Conservation (phyloP, 2,113 vertebrate species). For the Cyphomyrus discorhynchus region DNA sequence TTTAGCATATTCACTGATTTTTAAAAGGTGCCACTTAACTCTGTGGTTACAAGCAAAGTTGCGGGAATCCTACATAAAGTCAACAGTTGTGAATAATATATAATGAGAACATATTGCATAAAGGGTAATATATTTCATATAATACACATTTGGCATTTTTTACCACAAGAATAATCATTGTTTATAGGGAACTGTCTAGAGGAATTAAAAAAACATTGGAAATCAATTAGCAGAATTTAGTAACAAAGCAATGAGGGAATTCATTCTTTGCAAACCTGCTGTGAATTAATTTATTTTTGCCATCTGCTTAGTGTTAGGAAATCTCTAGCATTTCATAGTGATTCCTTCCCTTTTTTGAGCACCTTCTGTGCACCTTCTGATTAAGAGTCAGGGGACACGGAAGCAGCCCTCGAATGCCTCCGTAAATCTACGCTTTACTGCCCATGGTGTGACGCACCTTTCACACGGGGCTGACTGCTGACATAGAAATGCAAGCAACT, state of each 20-base stretch:
- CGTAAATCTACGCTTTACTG: conserved; percentile 21
- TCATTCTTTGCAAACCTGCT: conserved; percentile 34
- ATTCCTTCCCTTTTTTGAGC: conserved; percentile 23
- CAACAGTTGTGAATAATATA: neutral
- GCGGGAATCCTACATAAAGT: neutral
- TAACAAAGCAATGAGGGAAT: conserved; percentile 31
- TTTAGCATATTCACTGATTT: neutral
- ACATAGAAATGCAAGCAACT: neutral
- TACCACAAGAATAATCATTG: conserved; percentile 22
- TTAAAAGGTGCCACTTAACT: neutral
- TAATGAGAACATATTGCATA: neutral
- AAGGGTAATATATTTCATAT: conserved; percentile 18
- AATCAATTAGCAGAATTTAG: conserved; percentile 38
- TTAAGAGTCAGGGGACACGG: conserved; percentile 14
- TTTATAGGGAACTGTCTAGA: conserved; percentile 26
- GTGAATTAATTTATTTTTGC: conserved; percentile 35
- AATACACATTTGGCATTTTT: conserved; percentile 27
- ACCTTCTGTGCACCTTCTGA: conserved; percentile 22
- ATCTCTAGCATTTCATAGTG: conserved; percentile 26
- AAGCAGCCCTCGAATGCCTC: conserved; percentile 6
- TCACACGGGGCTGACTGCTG: neutral
- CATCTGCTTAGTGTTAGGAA: conserved; percentile 31
- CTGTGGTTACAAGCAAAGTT: neutral
- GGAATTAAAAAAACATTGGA: conserved; percentile 26
- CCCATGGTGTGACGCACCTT: conserved; percentile 15